These are phyloP conservation scores for Tetanocera ferruginea DNA, from an alignment of 2,888 invertebrate species.

Conservation along the genomic window DNA sequence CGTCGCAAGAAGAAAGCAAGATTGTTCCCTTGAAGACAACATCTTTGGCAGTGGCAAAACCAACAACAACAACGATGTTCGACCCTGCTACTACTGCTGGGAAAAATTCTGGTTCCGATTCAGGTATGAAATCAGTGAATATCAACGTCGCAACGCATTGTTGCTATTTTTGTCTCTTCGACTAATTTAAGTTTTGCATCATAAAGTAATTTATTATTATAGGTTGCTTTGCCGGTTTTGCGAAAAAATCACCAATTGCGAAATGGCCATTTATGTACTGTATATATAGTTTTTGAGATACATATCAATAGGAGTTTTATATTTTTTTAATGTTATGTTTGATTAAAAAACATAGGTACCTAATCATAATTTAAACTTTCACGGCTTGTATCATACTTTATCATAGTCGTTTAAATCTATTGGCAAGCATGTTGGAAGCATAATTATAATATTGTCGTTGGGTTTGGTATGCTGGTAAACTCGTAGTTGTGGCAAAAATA, in stretches of 20 bases:
- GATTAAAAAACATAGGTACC: no score
- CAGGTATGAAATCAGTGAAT: conserved; percentile 22
- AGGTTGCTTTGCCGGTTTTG: background rate
- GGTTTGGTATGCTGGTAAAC: no score
- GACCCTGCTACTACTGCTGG: background rate
- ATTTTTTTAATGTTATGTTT: no score
- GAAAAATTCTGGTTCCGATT: conserved; percentile 18
- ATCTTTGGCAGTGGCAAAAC: background rate
- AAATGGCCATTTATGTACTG: background rate
- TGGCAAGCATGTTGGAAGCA: no score
- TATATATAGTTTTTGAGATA: no score
- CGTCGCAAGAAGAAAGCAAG: conserved; percentile 17
- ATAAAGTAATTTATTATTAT: background rate
- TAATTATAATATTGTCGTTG: no score
- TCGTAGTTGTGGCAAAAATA: no score
- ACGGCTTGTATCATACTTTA: no score
- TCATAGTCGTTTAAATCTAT: no score
- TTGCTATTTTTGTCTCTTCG: conserved; percentile 11
- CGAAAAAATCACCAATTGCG: background rate
- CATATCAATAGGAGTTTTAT: no score
- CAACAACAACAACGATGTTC: background rate
- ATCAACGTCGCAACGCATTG: background rate
- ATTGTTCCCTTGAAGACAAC: conserved; percentile 10
- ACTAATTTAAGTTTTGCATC: background rate
- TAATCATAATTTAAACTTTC: no score